These are phyloP conservation scores for Cephalotes varians DNA, from an alignment of 2,888 invertebrate genomes.

Conservation along the genomic window DNA sequence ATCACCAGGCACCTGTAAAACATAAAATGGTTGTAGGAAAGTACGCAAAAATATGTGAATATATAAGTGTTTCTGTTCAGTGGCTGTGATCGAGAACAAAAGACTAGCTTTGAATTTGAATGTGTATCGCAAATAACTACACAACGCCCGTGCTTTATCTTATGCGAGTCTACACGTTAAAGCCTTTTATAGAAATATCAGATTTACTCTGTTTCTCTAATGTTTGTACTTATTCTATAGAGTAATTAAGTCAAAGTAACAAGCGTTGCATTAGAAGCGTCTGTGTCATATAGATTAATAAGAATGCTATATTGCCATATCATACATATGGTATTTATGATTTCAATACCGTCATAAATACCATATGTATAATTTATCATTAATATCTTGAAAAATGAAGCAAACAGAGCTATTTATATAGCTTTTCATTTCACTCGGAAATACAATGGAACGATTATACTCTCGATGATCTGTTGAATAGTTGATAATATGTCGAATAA, in stretches of 20 bases:
- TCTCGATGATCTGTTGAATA: conserved; percentile 43
- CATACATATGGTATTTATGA: too few relatives aligned
- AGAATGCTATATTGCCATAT: conserved; percentile 46
- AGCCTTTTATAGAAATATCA: conserved; percentile 46
- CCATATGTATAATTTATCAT: conserved; percentile 2
- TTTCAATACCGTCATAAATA: conserved; percentile 38
- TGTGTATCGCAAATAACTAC: conserved; percentile 52
- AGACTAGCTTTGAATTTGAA: conserved; percentile 75
- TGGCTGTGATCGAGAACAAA: conserved; percentile 80
- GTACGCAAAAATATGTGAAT: conserved; percentile 51
- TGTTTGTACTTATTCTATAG: conserved; percentile 65
- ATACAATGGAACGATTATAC: conserved; percentile 32
- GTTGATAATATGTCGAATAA: conserved; percentile 17
- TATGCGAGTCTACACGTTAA: conserved; percentile 37
- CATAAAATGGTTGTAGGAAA: conserved; percentile 25
- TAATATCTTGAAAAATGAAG: conserved; percentile 4
- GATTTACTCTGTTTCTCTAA: conserved; percentile 53
- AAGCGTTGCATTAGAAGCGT: conserved; percentile 30
- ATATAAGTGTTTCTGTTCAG: conserved; percentile 66
- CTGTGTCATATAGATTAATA: conserved; percentile 41
- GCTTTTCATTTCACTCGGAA: conserved; percentile 18
- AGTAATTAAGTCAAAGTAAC: conserved; percentile 45
- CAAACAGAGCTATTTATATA: conserved; percentile 17
- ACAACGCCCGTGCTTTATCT: conserved; percentile 53
- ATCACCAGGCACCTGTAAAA: conserved; percentile 8